Conservation (phyloP, 2,797 vertebrate species). For the Morus bassanus region DNA sequence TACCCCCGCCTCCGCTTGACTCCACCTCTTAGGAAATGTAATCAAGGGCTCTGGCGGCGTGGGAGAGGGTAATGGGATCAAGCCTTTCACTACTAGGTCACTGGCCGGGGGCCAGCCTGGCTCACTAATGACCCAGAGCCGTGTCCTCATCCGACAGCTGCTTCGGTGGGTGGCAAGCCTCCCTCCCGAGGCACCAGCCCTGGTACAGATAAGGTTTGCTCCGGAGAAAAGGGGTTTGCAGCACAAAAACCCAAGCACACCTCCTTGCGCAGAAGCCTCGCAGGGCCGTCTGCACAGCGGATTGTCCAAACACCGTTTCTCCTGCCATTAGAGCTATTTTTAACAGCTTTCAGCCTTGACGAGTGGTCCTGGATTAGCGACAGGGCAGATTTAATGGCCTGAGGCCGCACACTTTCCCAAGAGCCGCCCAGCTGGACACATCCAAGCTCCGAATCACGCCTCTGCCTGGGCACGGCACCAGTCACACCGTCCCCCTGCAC, state of each 20-base stretch:
- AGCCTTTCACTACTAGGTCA: conserved; percentile 65
- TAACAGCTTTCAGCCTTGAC: conserved; percentile 9
- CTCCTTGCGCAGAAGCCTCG: fast-evolving
- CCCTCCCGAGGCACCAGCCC: background rate
- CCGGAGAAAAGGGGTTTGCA: background rate
- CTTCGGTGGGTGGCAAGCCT: background rate
- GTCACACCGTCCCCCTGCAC: background rate
- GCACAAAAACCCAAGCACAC: background rate
- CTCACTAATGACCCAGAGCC: conserved; percentile 20
- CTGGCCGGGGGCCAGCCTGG: conserved; percentile 10
- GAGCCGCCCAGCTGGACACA: background rate
- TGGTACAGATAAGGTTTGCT: fast-evolving
- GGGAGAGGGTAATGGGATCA: conserved; percentile 51
- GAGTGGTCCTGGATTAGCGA: background rate
- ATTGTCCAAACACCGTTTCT: background rate
- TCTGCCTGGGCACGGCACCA: background rate
- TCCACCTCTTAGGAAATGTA: conserved; percentile 51
- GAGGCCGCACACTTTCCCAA: background rate
- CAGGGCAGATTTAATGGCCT: conserved; percentile 26
- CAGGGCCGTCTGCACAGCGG: background rate
- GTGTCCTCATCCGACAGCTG: background rate
- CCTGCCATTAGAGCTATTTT: conserved; percentile 32
- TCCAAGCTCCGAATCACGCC: background rate
- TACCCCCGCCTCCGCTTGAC: background rate
- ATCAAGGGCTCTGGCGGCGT: conserved; percentile 21